Evolutionary conservation across 2,797 vertebrate species (phyloP).

Genomic region (Sebastes oblongus): DNA sequence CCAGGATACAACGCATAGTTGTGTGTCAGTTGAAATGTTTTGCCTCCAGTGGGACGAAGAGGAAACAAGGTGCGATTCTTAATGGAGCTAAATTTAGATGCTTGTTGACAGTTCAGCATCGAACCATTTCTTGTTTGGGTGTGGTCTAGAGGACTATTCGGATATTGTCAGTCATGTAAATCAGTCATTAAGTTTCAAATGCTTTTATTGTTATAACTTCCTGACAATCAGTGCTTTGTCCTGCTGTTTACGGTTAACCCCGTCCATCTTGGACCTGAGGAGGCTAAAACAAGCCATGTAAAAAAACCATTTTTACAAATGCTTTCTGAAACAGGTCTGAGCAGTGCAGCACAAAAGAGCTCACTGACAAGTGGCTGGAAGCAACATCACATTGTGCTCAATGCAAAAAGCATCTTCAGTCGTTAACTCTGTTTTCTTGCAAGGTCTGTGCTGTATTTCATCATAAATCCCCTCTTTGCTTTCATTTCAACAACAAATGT

Average conservation of each 20-base stretch:
- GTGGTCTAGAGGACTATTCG: neutral
- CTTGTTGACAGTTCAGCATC: conserved; percentile 5
- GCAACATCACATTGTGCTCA: neutral
- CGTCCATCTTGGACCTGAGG: conserved; percentile 24
- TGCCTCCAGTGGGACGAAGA: neutral
- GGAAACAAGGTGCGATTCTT: neutral
- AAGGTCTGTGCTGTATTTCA: neutral
- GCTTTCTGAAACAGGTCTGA: conserved; percentile 45
- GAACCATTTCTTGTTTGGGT: neutral
- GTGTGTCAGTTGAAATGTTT: neutral
- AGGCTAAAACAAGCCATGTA: conserved; percentile 1
- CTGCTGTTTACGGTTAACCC: conserved; percentile 12
- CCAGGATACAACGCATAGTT: neutral
- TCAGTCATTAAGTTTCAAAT: conserved; percentile 5
- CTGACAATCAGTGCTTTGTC: conserved; percentile 24
- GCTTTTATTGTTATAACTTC: conserved; percentile 18
- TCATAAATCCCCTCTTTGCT: neutral
- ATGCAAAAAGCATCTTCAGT: neutral
- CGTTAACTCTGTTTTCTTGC: neutral
- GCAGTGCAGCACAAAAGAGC: conserved; percentile 34
- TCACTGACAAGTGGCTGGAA: conserved; percentile 5
- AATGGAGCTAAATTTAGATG: conserved; percentile 24
- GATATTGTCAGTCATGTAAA: conserved; percentile 6
- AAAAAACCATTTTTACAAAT: neutral
- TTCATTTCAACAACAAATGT: neutral